Base-by-base conservation (phyloP, 2,888 invertebrate species). In the Drosophila nigritarsus region DNA sequence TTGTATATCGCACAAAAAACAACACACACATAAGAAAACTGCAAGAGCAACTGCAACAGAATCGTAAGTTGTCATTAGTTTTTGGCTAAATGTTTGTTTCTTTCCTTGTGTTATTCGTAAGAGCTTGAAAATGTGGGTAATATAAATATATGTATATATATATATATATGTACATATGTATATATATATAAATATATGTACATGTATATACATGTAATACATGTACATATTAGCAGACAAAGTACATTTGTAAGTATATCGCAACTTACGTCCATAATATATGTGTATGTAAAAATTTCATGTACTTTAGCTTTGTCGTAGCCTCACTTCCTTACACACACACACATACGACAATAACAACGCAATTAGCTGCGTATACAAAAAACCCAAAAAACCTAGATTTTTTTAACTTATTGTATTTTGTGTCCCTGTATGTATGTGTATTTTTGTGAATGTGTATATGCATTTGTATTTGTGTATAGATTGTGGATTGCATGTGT, bases 41-140 rank as follows among this genome's bases (percentile, higher is more conserved):
- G 58, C 58, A 75, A 62, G 45, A 40, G 73, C 62, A 75, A 77
- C 64, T 65, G 60, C 58, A 75, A 65, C 65, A 77, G 56, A 80
- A 80, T 50, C 80, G 78, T 78, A 80, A 78, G 78, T 78, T 70
- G 55, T 63, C 34, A 58, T 40, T 61, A 56, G 51, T 45, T 77
- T 67, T 61, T 56, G 73, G 24, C 11, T n/a, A 58, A 63, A 40
- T 58, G 48, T 62, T 59, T 69, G 60, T 50, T 69, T 45, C 45
- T 24, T 45, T 24, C 45, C 45, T 45, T 32, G 11, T 59, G 38
- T 45, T 50, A 56, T 38, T 38, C 51, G n/a, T 30, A 30, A 50
- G 49, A 24, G 29, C 29, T 34, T 38, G 13, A 36, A 42, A 38
- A 24, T 56, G 29, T 54, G 50, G 48, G n/a, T 49, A 13, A 38